phyloP scores from a whole-genome alignment of 1,140 invertebrate species.

The Trachymyrmex cornetzi region DNA sequence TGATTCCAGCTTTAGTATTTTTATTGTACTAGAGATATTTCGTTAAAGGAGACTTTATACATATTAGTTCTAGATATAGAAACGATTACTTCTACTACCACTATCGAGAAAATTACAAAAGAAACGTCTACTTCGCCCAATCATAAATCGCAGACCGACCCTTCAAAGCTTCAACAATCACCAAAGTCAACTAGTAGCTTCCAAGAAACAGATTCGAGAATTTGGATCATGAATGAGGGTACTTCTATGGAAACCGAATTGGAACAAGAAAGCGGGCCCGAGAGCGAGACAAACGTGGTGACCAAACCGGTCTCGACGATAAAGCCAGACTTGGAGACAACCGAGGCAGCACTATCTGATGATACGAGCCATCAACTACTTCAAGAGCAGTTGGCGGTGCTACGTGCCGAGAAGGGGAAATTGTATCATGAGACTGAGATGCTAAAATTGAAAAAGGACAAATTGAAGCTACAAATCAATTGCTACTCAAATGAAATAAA shows the following conservation, averaged over 20 bases:
- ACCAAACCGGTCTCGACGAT: not conserved
- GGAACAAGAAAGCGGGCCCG: constrained; percentile 76
- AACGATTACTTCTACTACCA: constrained; percentile 66
- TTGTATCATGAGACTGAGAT: constrained; percentile 83
- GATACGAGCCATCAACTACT: constrained; percentile 81
- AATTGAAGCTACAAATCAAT: constrained; percentile 80
- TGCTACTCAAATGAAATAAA: constrained; percentile 82
- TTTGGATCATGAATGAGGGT: constrained; percentile 76
- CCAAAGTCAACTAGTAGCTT: constrained; percentile 74
- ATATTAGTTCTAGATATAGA: constrained; percentile 79
- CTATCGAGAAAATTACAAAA: constrained; percentile 76
- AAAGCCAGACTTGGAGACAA: constrained; percentile 66
- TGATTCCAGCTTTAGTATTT: too few species aligned
- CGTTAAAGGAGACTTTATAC: not conserved
- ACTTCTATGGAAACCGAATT: constrained; percentile 56
- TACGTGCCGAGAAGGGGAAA: constrained; percentile 82
- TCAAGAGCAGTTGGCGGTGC: constrained; percentile 82
- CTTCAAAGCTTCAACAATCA: constrained; percentile 52
- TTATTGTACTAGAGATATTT: too few species aligned
- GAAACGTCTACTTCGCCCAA: constrained; percentile 56
- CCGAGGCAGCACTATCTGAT: constrained; percentile 77
- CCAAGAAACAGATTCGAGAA: constrained; percentile 76
- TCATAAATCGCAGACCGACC: constrained; percentile 62
- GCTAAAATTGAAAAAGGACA: constrained; percentile 83
- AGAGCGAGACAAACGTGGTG: constrained; percentile 73